These are phyloP conservation scores for Amblyjoppa proteus DNA, from an alignment of 2,888 invertebrate genomes.

Conservation along the genomic window DNA sequence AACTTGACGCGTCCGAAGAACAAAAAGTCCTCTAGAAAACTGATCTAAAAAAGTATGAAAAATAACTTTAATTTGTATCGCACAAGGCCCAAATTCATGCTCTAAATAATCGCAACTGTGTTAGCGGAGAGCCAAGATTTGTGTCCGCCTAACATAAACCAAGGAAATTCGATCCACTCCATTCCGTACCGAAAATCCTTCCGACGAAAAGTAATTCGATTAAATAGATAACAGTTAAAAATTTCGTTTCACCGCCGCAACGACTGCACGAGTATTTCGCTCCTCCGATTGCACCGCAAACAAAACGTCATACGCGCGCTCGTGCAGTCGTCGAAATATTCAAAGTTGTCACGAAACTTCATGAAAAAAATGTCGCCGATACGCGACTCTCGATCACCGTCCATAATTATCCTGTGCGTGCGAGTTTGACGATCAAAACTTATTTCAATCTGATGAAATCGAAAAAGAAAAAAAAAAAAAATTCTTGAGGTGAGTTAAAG, in stretches of 20 bases:
- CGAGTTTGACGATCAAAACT: not conserved
- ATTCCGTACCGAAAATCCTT: not conserved
- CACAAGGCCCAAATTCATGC: not conserved
- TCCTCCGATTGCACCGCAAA: slow-evolving; percentile 69
- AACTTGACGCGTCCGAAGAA: too few relatives aligned
- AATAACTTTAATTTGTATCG: not conserved
- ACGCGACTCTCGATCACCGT: not conserved
- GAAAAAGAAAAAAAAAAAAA: slow-evolving; percentile 64
- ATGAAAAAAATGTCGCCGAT: not conserved
- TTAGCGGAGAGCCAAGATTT: not conserved
- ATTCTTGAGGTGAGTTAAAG: slow-evolving; percentile 59
- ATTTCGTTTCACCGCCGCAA: slow-evolving; percentile 10
- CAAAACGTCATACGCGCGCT: slow-evolving; percentile 66
- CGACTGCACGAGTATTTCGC: slow-evolving; percentile 58
- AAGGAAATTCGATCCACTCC: too few relatives aligned
- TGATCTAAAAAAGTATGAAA: not conserved
- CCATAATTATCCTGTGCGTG: not conserved
- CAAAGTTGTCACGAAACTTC: not conserved
- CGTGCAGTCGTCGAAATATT: slow-evolving; percentile 13
- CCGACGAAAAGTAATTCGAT: not conserved
- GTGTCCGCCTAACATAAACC: not conserved
- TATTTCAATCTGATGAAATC: not conserved
- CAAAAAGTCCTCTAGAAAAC: not conserved
- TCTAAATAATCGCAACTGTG: not conserved
- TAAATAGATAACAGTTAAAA: not conserved